phyloP scores from a whole-genome alignment of 2,113 vertebrate genomes.

The Xenotilapia leptura region DNA sequence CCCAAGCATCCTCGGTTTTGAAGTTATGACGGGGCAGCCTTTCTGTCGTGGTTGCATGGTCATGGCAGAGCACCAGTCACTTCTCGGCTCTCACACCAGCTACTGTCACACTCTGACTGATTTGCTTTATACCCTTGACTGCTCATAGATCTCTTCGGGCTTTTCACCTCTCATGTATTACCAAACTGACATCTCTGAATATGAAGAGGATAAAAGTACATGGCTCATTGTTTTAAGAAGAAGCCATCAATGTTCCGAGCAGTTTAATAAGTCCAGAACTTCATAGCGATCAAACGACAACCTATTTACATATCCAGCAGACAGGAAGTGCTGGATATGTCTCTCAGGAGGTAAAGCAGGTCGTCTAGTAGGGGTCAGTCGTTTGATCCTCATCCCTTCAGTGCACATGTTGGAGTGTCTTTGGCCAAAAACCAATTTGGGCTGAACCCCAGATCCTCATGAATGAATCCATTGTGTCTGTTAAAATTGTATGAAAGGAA shows the following conservation, averaged over 20 bases:
- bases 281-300: not conserved
- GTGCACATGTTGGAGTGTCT: not conserved
- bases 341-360: not conserved
- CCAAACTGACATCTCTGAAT: constrained; percentile 2
- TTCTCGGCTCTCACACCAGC: constrained; percentile 21
- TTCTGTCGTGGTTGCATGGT: not conserved
- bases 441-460: not conserved
- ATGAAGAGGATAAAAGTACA: not conserved
- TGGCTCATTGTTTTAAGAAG: not conserved
- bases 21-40: not conserved
- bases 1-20: not conserved
- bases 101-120: constrained; percentile 38
- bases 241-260: not conserved
- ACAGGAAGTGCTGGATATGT: not conserved
- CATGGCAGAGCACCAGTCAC: not conserved
- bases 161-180: constrained; percentile 3
- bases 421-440: not conserved
- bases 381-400: not conserved
- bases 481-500: not conserved
- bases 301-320: not conserved
- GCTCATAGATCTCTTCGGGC: constrained; percentile 15
- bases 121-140: constrained; percentile 36
- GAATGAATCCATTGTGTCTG: not conserved
- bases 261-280: not conserved
- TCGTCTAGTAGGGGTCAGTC: not conserved